Base-by-base conservation (phyloP, 1,140 invertebrate genomes). In the Theocolax elegans region DNA sequence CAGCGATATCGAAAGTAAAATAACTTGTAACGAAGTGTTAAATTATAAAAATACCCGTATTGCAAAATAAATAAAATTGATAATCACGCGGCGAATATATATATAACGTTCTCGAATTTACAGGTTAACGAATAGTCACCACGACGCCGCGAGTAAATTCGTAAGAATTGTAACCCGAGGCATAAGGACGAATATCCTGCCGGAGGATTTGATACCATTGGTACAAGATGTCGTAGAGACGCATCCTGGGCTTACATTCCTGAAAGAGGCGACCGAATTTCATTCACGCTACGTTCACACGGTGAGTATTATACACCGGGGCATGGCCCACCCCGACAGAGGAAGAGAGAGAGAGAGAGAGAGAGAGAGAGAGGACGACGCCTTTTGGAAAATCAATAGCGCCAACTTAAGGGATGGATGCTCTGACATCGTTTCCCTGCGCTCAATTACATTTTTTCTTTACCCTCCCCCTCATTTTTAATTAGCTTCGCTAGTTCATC, bases 171-270 rank as follows among this genome's bases (percentile, higher is more conserved):
- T 96, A 29, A 93, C 92, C 1, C 85, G 90, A 44, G 91, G 91
- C 27, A 86, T 89, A 60, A 88, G 89, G 75, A 86, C 87, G 42
- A 89, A 88, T 72, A 87, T 94, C 63, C 87, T 91, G 10, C 92
- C 92, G 0, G 92, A 94, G 80, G 97, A 99, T 86, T 93, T 99
- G 80, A 93, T 97, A 75, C 92, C 95, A 17, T 84, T 99, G 71
- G 92, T 97, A 48, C 95, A 99, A 87, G 98, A 99, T 87, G 95
- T 99, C 1, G 97, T 99, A 23, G 97, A 99, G 81, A 97, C 97
- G n/a, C 97, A 99, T 89, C 97, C 98, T 3, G 98, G 98, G 49
- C 88, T 99, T 65, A 95, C 92, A 46, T 99, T 99, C 87, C 89
- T 99, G 15, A 96, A 97, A 83, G 96, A 98, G 86, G 96, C 97